Percentiles rank a stretch among this genome's conserved stretches.
Conservation (phyloP, 2,888 invertebrate genomes). For the Helobdella robusta region DNA sequence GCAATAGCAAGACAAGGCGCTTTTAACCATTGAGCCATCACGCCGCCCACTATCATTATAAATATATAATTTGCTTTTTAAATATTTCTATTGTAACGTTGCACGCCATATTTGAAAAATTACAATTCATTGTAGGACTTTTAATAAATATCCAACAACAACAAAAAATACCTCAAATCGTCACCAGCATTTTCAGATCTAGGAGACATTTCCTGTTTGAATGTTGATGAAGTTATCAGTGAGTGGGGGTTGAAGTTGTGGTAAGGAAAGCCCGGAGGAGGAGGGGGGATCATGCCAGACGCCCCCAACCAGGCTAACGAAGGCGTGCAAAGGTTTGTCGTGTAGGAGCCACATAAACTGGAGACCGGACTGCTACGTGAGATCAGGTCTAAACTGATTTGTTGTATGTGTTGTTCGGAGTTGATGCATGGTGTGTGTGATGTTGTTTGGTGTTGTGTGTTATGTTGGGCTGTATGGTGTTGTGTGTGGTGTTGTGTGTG, state of each 20-base stretch:
- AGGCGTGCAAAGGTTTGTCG: conserved; percentile 15
- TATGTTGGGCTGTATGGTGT: no score
- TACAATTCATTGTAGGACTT: no score
- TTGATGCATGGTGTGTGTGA: no score
- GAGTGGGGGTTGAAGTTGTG: conserved; percentile 13
- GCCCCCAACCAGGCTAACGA: conserved; percentile 24
- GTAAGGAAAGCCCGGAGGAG: conserved; percentile 14
- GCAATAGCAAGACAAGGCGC: no score
- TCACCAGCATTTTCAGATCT: background rate
- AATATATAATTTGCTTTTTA: no score
- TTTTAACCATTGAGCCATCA: no score
- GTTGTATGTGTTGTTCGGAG: background rate
- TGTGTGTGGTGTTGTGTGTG: no score
- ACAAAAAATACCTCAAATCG: conserved; percentile 14
- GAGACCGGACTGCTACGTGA: conserved; percentile 13
- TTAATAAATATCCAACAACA: no score
- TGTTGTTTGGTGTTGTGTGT: no score
- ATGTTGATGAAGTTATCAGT: conserved; percentile 7
- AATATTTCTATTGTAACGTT: no score
- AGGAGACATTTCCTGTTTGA: conserved; percentile 24
- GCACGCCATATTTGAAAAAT: no score
- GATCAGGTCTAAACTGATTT: conserved; percentile 20
- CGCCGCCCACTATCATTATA: no score
- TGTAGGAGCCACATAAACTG: conserved; percentile 19
- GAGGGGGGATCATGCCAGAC: conserved; percentile 21